Evolutionary conservation across 2,113 vertebrate species (phyloP), one percentile per base, ranked within the genome.

Genomic region (Sceloporus undulatus): DNA sequence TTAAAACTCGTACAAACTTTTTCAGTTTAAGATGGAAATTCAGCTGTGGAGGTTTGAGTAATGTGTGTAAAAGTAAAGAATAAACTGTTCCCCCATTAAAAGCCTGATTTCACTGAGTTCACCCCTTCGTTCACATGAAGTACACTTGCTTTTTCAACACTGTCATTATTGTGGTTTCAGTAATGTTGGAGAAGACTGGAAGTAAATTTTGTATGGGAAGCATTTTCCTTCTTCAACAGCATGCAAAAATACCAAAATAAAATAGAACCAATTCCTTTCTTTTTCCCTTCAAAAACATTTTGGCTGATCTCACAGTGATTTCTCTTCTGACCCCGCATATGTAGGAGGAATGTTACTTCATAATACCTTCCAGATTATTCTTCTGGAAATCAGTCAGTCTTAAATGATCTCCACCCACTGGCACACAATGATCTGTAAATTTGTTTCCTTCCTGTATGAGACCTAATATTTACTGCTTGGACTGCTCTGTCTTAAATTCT

Each of bases 381-480:
- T 93, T 90, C 77, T 82, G 68, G 4, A 71, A 86, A 86, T 94
- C 77, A 91, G 88, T 85, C 82, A 9, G 16, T 38, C 65, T 34
- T 40, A 52, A 74, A 4, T 89, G 85, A 48, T 85, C 85, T 90
- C 70, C 34, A 79, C 74, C 1, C 25, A 59, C 0, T 4, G 21
- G 79, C 62, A 70, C n/a, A 71, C 9, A 88, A 92, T 10, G 21
- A 25, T 85, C 42, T 21, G 13, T 56, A 85, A 85, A n/a, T 40
- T 89, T 82, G 76, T 92, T 92, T 90, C 87, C 91, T 93, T 93
- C 92, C 90, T 76, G 87, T 76, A 34, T 0, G 81, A 48, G 16
- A 5, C 16, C 59, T 75, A 29, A 48, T 89, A 14, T 3, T 89
- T 34, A 68, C 86, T 65, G 2, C 0, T 0, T 5, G 21, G 82